Percentiles rank a stretch among this genome's conserved stretches.
Evolutionary conservation across 1,140 invertebrate species (phyloP).

Genomic region (Venustaconcha ellipsiformis): DNA sequence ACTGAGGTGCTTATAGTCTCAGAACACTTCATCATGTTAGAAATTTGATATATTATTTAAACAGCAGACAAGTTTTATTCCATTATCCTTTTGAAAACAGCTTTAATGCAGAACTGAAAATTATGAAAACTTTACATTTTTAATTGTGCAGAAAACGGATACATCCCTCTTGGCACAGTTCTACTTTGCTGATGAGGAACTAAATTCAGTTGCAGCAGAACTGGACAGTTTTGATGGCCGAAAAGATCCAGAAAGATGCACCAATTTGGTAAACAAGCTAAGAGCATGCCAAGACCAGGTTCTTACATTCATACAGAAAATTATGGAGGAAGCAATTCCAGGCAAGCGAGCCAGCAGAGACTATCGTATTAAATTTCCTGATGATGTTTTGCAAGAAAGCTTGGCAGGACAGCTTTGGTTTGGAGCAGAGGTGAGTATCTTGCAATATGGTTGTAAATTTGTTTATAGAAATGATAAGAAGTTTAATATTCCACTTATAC

Average conservation of each 20-base stretch:
- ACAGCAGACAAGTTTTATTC: too few species aligned
- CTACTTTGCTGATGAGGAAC: conserved; percentile 97
- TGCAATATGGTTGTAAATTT: too few species aligned
- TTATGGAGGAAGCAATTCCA: conserved; percentile 95
- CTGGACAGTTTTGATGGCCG: conserved; percentile 98
- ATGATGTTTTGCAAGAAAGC: conserved; percentile 98
- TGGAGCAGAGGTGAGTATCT: conserved; percentile 88
- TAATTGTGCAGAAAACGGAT: conserved; percentile 83
- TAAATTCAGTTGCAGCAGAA: conserved; percentile 94
- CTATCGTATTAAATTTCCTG: conserved; percentile 98
- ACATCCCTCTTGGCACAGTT: conserved; percentile 94
- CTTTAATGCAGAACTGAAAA: too few species aligned
- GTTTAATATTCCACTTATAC: too few species aligned
- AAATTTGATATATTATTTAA: too few species aligned
- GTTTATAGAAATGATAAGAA: too few species aligned
- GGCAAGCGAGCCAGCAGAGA: conserved; percentile 89
- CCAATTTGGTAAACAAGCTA: conserved; percentile 92
- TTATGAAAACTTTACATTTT: too few species aligned
- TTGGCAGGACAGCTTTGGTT: conserved; percentile 99
- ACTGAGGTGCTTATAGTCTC: too few species aligned
- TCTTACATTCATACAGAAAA: conserved; percentile 90
- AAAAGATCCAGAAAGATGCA: conserved; percentile 96
- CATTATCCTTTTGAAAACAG: too few species aligned
- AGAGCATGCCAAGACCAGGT: conserved; percentile 73
- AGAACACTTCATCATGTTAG: too few species aligned